Base-by-base conservation (phyloP, 2,797 vertebrate species). In the Pygocentrus nattereri region DNA sequence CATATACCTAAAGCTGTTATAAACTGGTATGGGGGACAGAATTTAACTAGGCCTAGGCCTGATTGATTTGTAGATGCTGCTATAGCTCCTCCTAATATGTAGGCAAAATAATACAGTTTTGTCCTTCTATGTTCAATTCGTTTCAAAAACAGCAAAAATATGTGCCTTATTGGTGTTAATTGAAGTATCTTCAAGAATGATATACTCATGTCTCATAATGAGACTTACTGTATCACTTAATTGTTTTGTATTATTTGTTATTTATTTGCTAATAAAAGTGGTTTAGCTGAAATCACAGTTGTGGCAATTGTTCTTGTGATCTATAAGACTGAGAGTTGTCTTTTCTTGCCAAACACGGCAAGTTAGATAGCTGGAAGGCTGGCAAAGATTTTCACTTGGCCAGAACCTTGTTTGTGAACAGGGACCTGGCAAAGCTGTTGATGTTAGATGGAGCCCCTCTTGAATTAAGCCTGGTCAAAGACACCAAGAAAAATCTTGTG, bases 31-130 rank as follows among this genome's bases (percentile, higher is more conserved):
- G 59, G 52, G 59, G 6, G 23, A 2, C 74, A 19, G 58, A 72
- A 31, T 54, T 10, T 25, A 68, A 31, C 30, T 71, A 21, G 52
- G 47, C 52, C 31, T 71, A 21, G 52, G 47, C 41, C 77, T 83
- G 44, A 3, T 78, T 19, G 3, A 31, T 58, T 70, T 27, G n/a
- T 30, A 21, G 44, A 62, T 59, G 88, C 87, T 91, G 88, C 88
- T 92, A 82, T 91, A 81, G 82, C 74, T 86, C 90, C 90, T 88
- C 87, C 87, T 52, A 67, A 88, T 88, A 91, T 88, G 86, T 54
- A 34, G 23, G 54, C 38, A 65, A 44, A 16, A 41, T 44, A 38
- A 61, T 6, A 59, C 5, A 61, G 11, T 23, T 56, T 52, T 68
- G 49, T 30, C 23, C 5, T 54, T 73, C 13, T 23, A 44, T 54